Base-by-base conservation (phyloP, 2,888 invertebrate genomes). In the Colletes collaris region DNA sequence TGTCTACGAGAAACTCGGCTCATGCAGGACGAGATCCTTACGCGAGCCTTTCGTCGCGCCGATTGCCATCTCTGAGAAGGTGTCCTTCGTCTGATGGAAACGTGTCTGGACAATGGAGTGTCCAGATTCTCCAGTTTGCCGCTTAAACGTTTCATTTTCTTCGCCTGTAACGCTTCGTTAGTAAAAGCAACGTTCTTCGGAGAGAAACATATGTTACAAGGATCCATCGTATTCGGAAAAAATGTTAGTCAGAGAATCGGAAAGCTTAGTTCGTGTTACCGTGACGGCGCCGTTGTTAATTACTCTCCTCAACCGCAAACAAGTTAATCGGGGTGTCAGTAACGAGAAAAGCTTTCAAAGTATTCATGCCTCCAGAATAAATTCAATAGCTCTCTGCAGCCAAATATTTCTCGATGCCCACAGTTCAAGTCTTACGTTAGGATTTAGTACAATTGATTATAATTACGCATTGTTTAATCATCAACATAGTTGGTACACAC, bases 1-100 rank as follows among this genome's bases (percentile, higher is more conserved):
- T 67, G 13, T 11, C n/a, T 62, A 37, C 8, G n/a, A 37, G 13
- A 64, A 58, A 55, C 19, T 71, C 55, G 76, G 75, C 71, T 77
- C 79, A 77, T 82, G 76, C 82, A 77, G 65, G 74, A 69, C 58
- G 27, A 52, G 70, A 84, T 88, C 87, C 92, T 93, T 93, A 93
- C 93, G 85, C 92, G 93, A 88, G 92, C 93, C 89, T 93, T 93
- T 71, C 91, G 90, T 19, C 92, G 89, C 70, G 92, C 92, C 58
- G 93, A 92, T 79, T 93, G 92, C 93, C 93, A 93, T 76, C 92
- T 91, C 76, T 93, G 92, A 44, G 93, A 93, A 46, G 93, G 92
- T 78, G 92, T 92, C 77, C 92, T 91, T 63, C 91, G 91, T 76
- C 92, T 90, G 64, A 92, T 85, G 68, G 93, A 92, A 56, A 93